phyloP scores from a whole-genome alignment of 2,797 vertebrate species.

The Pipistrellus kuhlii region DNA sequence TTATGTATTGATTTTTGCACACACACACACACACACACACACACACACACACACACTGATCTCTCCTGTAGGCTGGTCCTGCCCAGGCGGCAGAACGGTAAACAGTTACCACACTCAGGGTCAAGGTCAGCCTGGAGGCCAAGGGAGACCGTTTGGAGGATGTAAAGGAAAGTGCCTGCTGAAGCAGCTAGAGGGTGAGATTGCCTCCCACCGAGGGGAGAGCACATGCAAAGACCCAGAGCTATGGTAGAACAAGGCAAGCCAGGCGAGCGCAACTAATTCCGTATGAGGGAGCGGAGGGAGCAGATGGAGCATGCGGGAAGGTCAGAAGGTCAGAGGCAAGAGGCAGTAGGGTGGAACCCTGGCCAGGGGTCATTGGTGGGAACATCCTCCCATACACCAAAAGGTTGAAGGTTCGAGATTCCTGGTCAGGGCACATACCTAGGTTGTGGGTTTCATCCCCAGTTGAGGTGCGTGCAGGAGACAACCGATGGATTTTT shows the following conservation, averaged over 20 bases:
- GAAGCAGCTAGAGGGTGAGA: conserved; percentile 23
- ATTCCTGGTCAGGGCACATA: neutral
- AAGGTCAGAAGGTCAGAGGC: neutral
- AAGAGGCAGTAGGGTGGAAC: neutral
- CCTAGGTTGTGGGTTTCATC: neutral
- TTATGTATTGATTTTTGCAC: conserved; percentile 9
- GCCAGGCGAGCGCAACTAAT: conserved; percentile 20
- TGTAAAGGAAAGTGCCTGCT: conserved; percentile 21
- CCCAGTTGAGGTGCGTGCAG: neutral
- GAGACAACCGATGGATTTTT: neutral
- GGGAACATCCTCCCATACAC: neutral
- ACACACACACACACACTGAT: neutral
- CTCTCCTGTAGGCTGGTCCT: conserved; percentile 2
- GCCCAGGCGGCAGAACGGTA: neutral
- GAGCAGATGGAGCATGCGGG: neutral
- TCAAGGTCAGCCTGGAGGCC: conserved; percentile 31
- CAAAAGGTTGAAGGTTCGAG: neutral
- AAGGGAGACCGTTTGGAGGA: conserved; percentile 23
- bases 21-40: conserved; percentile 4
- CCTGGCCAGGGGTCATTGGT: neutral
- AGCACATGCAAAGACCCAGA: conserved; percentile 67
- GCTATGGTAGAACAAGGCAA: neutral
- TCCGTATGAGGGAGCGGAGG: neutral
- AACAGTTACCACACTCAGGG: conserved; percentile 16
- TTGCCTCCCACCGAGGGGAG: neutral